Percentiles rank a stretch among this genome's conserved stretches.
Conservation (phyloP, 2,888 invertebrate species). For the Aspidiotus rigidus region DNA sequence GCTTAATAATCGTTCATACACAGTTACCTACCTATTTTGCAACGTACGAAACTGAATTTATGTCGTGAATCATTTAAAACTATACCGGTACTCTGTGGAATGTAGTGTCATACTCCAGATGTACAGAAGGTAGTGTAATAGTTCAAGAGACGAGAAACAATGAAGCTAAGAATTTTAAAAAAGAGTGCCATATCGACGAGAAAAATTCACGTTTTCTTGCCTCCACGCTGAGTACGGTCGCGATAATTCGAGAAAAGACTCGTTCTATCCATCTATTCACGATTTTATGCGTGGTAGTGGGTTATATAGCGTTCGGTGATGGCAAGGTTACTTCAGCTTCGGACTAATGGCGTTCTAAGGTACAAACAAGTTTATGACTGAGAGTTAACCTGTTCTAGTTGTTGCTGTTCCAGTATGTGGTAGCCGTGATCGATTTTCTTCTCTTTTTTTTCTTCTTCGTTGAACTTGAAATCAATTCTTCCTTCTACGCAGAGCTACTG, state of each 20-base stretch:
- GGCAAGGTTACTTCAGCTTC: background rate
- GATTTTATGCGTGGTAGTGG: constrained; percentile 2
- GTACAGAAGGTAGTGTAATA: too few species aligned
- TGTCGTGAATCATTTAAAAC: too few species aligned
- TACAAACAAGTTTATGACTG: background rate
- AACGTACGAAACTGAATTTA: too few species aligned
- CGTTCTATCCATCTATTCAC: background rate
- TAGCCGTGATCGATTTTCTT: background rate
- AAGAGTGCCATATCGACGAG: too few species aligned
- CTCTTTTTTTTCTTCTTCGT: background rate
- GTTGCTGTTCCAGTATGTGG: background rate
- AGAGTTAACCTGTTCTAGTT: background rate
- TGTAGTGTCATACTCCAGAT: too few species aligned
- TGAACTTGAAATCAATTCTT: background rate
- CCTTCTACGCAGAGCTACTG: too few species aligned
- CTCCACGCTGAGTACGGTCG: background rate
- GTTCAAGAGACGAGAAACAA: too few species aligned
- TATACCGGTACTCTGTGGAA: too few species aligned
- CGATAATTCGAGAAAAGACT: background rate
- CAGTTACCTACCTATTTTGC: too few species aligned
- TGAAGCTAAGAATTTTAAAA: too few species aligned
- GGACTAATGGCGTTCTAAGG: background rate
- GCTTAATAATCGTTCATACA: too few species aligned
- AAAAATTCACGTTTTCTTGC: too few species aligned
- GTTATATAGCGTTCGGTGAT: constrained; percentile 2